Evolutionary conservation across 1,140 invertebrate species (phyloP), one percentile per base, ranked within the genome.

Genomic region (Bathynomus jamesi): DNA sequence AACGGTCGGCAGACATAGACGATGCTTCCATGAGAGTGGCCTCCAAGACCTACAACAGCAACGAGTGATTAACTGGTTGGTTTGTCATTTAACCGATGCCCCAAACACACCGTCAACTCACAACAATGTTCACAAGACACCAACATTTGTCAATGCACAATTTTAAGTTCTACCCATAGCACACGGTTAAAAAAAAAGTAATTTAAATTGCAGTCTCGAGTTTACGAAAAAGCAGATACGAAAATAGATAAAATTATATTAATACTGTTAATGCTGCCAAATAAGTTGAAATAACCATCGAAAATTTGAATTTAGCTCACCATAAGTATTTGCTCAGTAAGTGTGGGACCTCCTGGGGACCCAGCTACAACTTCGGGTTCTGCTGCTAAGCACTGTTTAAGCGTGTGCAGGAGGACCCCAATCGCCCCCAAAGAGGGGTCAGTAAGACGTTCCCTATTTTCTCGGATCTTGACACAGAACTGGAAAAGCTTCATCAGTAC

Each of bases 401-500:
- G 81, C 61, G 89, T 87, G 66, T 87, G 86, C 0, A 91, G 81
- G 61, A 91, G 83, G 1, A 89, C 87, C 11, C 86, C 84, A 40
- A 92, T 87, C 1, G 90, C 88, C 40, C 86, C 86, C 11, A 91
- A 78, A 80, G 89, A 86, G 0, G 90, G 89, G 77, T 87, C 85
- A 30, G 86, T 88, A 0, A 91, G 79, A 7, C 89, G 87, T 80
- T 89, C 85, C 85, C 78, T 71, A 86, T 87, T 27, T 78, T 79
- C 73, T 83, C 82, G 21, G 29, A 87, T 83, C 82, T 95, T 95
- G 1, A 93, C 88, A 77, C 91, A 91, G 65, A 93, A 87, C 32
- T 89, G 85, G 78, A 96, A 91, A 17, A 96, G 80, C 82, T 95
- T 95, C 2, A 96, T 81, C 4, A 95, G 81, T 4, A 95, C 93